Evolutionary conservation across 2,797 vertebrate genomes (phyloP), one percentile per base, ranked within the genome.

Genomic region (Galaxias olidus): DNA sequence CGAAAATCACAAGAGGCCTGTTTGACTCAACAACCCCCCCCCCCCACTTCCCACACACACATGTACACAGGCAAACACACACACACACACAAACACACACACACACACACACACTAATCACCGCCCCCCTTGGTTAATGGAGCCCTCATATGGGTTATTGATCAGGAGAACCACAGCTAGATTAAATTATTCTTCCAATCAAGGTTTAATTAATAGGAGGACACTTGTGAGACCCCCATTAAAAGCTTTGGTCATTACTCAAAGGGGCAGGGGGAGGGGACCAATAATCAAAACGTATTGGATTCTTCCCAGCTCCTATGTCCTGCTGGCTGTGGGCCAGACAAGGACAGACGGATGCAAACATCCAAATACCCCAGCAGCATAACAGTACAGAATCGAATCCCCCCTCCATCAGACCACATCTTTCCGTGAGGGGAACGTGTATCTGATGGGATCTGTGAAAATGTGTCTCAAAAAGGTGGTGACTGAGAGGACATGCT

Each of bases 141-240:
- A 90, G 86, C 84, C 82, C 81, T 89, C 84, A 89, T 86, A 89
- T 88, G 85, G 80, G 82, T 89, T 91, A 92, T 92, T 90, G 90
- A 92, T 93, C 86, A 62, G 83, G 80, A 72, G 48, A 75, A 82
- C 87, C 84, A 74, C 87, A 73, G 84, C 82, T 80, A 89, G 88
- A 91, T 91, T 90, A 90, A 92, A 91, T 92, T 91, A 92, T 91
- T 92, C 87, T 91, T 88, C 87, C 86, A 92, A 91, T 92, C 87
- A 90, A 88, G 88, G 79, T 88, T 90, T 91, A 91, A 91, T 92
- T 92, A 92, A 91, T 90, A 87, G 84, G 82, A 85, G 86, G 86
- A 87, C 84, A 86, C 78, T 83, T 70, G 73, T 83, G 74, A 89
- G 85, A 80, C 84, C 85, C 80, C 85, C 75, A 86, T 88, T 87